A percentile compares a stretch with the other conserved stretches of the same genome.
Evolutionary conservation across 2,888 invertebrate genomes (phyloP).

Genomic region (Eupithecia insigniata): DNA sequence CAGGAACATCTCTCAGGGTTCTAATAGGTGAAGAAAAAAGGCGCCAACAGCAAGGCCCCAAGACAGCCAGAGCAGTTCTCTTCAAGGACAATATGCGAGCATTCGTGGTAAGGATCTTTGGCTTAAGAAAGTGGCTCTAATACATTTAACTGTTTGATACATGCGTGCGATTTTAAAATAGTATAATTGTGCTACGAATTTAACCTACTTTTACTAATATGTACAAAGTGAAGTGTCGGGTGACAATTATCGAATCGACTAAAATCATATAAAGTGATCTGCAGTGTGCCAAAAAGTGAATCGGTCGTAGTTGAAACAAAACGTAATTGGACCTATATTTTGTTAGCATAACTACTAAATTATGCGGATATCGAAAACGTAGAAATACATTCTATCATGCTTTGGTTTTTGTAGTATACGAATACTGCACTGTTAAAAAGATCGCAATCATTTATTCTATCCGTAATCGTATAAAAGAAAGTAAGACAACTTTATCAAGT

Average conservation of each 20-base stretch:
- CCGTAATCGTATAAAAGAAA: background rate
- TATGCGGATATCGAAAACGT: background rate
- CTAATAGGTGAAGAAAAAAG: conserved; percentile 51
- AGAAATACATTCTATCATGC: background rate
- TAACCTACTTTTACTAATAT: conserved; percentile 38
- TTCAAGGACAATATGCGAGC: conserved; percentile 77
- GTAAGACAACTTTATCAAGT: background rate
- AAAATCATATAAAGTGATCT: conserved; percentile 14
- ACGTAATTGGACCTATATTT: background rate
- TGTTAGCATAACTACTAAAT: background rate
- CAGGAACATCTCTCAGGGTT: conserved; percentile 77
- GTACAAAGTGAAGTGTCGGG: conserved; percentile 67
- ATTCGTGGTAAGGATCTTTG: conserved; percentile 77
- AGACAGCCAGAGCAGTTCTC: conserved; percentile 50
- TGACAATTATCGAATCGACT: conserved; percentile 11
- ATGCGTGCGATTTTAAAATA: conserved; percentile 62
- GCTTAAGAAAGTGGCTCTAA: conserved; percentile 32
- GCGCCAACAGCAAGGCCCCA: conserved; percentile 58
- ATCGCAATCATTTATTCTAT: background rate
- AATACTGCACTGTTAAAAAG: background rate
- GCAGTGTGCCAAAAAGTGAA: background rate
- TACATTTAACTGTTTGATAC: conserved; percentile 52
- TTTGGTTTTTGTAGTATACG: background rate
- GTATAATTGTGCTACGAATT: conserved; percentile 46
- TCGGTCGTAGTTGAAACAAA: background rate